phyloP scores from a whole-genome alignment of 2,113 vertebrate genomes.

The Xenotilapia caudafasciata region DNA sequence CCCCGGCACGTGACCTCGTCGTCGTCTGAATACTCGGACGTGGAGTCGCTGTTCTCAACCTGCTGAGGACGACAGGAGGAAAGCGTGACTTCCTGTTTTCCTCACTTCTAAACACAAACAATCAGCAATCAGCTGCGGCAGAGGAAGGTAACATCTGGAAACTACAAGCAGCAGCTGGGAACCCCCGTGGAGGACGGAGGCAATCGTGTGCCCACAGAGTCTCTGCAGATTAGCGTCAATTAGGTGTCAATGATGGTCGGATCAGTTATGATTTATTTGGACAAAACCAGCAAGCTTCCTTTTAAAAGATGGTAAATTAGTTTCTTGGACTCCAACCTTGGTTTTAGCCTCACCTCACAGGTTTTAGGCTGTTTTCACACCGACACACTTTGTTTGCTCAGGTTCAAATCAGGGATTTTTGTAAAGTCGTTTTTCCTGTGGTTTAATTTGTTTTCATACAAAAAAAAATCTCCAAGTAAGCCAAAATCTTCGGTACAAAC shows the following conservation, averaged over 20 bases:
- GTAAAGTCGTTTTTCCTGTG: accelerated
- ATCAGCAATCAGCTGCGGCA: background rate
- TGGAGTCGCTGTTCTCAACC: slow-evolving; percentile 76
- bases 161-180: slow-evolving; percentile 28
- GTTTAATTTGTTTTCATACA: background rate
- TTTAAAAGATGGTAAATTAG: accelerated
- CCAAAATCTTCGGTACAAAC: background rate
- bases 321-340: background rate
- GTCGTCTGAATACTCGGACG: slow-evolving; percentile 80
- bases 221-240: slow-evolving; percentile 13
- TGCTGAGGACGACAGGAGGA: background rate
- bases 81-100: background rate
- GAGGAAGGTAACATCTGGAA: slow-evolving; percentile 39
- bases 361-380: background rate
- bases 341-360: background rate
- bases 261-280: background rate
- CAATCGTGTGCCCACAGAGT: background rate
- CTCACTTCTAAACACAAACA: background rate
- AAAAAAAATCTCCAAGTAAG: background rate
- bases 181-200: background rate
- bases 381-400: accelerated
- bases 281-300: background rate
- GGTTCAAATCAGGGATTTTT: accelerated
- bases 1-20: slow-evolving; percentile 74
- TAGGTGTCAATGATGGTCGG: background rate